Conservation (phyloP, 2,113 vertebrate species). For the Pterocles orientalis region DNA sequence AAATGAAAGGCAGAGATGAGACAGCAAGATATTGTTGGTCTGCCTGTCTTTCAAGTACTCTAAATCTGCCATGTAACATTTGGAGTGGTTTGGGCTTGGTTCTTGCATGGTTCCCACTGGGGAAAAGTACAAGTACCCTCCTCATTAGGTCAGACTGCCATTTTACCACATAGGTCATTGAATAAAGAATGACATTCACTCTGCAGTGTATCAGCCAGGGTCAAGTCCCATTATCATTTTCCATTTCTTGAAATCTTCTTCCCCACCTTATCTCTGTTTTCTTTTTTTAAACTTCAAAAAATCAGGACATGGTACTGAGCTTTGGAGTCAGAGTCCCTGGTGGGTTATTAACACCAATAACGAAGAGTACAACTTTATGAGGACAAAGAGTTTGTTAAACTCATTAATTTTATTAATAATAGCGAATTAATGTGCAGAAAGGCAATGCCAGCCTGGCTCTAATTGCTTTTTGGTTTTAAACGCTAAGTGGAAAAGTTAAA, state of each 20-base stretch:
- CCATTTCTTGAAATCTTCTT: neutral
- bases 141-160: accelerated
- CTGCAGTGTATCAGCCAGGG: neutral
- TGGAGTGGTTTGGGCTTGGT: neutral
- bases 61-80: neutral
- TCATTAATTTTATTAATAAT: slow-evolving; percentile 75
- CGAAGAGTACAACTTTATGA: slow-evolving; percentile 62
- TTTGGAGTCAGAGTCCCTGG: neutral
- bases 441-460: slow-evolving; percentile 2
- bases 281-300: neutral
- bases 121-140: neutral
- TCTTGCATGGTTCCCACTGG: neutral
- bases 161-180: neutral
- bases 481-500: neutral
- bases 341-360: slow-evolving; percentile 55
- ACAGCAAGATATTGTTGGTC: neutral
- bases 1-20: neutral
- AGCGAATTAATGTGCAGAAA: slow-evolving; percentile 71
- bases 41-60: neutral
- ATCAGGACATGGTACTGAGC: neutral
- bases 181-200: neutral
- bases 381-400: slow-evolving; percentile 62
- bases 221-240: neutral
- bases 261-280: neutral
- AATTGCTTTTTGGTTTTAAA: slow-evolving; percentile 64